These are phyloP conservation scores for Drosophila longiperda DNA, from an alignment of 2,888 invertebrate genomes.

Conservation along the genomic window DNA sequence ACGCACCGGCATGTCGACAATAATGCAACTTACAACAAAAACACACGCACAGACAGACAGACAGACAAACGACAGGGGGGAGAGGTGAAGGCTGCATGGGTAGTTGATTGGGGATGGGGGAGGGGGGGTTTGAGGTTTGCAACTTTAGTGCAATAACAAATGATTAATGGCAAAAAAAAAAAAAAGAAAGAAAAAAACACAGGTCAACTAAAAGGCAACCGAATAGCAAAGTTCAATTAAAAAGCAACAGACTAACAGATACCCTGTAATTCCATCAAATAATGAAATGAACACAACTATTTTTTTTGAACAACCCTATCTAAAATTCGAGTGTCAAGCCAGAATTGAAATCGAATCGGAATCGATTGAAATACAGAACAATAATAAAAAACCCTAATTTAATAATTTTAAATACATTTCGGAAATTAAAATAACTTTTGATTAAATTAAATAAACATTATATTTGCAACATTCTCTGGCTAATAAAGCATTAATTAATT, in stretches of 20 bases:
- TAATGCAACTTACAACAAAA: conserved; percentile 48
- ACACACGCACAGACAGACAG: conserved; percentile 8
- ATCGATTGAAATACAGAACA: not conserved
- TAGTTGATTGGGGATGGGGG: not conserved
- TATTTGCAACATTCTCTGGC: not conserved
- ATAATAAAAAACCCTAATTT: not conserved
- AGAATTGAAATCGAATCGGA: not conserved
- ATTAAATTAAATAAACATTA: not conserved
- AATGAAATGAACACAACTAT: not conserved
- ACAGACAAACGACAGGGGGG: not conserved
- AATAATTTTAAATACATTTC: not conserved
- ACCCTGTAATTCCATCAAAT: not conserved
- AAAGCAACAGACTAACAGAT: not conserved
- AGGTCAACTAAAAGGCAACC: not conserved
- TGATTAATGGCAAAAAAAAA: conserved; percentile 50
- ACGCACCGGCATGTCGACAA: conserved; percentile 65
- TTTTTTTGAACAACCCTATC: not conserved
- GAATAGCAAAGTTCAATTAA: not conserved
- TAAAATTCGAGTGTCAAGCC: not conserved
- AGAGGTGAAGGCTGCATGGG: not conserved
- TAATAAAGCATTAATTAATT: not conserved
- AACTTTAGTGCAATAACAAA: conserved; percentile 64
- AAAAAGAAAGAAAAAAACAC: not conserved
- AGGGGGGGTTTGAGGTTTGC: not conserved
- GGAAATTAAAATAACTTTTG: not conserved